Base-by-base conservation (phyloP, 2,113 vertebrate species). In the Catharus fuscescens region DNA sequence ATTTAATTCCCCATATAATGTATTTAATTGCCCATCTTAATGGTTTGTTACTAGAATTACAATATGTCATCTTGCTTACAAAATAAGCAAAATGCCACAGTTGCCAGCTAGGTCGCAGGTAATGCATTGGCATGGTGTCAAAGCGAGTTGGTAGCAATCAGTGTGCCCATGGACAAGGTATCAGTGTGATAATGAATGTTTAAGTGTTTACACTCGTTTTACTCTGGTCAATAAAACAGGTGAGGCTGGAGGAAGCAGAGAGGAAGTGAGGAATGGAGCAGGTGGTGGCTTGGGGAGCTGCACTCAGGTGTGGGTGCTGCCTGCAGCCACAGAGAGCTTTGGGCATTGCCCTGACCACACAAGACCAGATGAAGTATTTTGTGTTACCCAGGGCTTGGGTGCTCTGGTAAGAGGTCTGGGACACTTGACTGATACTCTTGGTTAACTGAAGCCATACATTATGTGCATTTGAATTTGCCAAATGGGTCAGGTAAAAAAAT, bases 71-170 rank as follows among this genome's bases (percentile, higher is more conserved):
- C 54, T 47, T 76, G 42, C 62, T 82, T 61, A 16, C 61, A 73
- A 82, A 91, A 86, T n/a, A 28, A 91, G 19, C 29, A 29, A 76
- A 82, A 72, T 31, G 19, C 36, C 2, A 4, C 12, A 13, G 32
- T 34, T 59, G 71, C 52, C 62, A 42, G 50, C 32, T 56, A 36
- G 47, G 13, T 69, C 54, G 34, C 59, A 74, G 90, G 32, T 59
- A 18, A 9, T 9, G 20, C 21, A 26, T 93, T 92, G 67, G 67
- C 64, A 20, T 52, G 44, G 50, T 34, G 19, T 48, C 47, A 47
- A 18, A 77, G 62, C 0, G 0, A 47, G 26, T 67, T 45, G 65
- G 31, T 48, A 28, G 1, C 0, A 2, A 34, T 53, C 59, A 18
- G 5, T 31, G 81, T 72, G 34, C 36, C 52, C 0, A 0, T 1